Conservation (phyloP, 2,113 vertebrate genomes). For the Aythya baeri region DNA sequence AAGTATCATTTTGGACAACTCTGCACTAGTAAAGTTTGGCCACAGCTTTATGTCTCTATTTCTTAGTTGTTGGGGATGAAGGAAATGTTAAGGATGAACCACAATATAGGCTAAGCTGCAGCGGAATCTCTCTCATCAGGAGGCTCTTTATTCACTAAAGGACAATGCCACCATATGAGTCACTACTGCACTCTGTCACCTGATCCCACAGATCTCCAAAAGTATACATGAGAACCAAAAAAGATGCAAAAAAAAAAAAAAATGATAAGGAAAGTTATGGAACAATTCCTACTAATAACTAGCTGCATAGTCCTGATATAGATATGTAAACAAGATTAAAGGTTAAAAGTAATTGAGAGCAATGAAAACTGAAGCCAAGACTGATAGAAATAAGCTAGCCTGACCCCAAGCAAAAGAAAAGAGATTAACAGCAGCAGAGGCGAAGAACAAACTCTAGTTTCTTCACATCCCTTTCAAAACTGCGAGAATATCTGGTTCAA, state of each 20-base stretch:
- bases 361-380: neutral
- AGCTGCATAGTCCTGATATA: neutral
- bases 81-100: neutral
- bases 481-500: neutral
- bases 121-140: neutral
- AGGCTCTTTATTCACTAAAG: neutral
- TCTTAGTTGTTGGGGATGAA: neutral
- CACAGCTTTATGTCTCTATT: neutral
- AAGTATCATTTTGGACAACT: neutral
- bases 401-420: neutral
- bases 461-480: neutral
- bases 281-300: neutral
- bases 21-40: neutral
- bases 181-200: neutral
- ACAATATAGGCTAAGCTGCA: neutral
- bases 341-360: neutral
- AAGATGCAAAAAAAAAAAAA: neutral
- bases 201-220: neutral
- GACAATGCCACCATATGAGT: neutral
- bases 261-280: neutral
- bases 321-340: neutral
- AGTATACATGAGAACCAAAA: neutral
- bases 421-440: neutral
- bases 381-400: neutral
- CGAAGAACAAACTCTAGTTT: neutral